Evolutionary conservation across 2,113 vertebrate species (phyloP), one percentile per base, ranked within the genome.

Genomic region (pig (Sus scrofa)): DNA sequence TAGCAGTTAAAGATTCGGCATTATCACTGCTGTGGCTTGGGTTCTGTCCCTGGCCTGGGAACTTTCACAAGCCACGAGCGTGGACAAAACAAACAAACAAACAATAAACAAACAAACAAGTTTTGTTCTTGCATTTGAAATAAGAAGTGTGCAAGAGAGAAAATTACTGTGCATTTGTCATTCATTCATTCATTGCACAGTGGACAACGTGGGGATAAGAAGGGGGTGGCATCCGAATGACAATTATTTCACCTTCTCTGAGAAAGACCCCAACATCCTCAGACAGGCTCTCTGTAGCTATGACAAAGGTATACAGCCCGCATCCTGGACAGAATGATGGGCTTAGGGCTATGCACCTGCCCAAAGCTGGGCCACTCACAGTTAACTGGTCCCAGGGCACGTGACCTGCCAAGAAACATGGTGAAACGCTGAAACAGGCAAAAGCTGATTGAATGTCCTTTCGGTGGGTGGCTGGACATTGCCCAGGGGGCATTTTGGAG

Each of bases 301-400:
- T 1, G 30, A 34, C 34, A 52, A 20, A 18, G 39, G 2, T 7
- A 1, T 1, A 32, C 7, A 12, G 3, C 4, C 83, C 44, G 58
- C 2, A 65, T 74, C 70, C 32, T 67, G 67, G 18, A 39, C 68
- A 56, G 68, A 90, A 13, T 2, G 30, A 32, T 4, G 83, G 50
- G 24, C 24, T 0, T 20, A 11, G 34, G 34, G 54, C 2, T 7
- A 15, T 16, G 14, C 52, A 62, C 9, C 20, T 77, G 56, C 37
- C 65, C 63, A 30, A 71, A 7, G 39, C 11, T 26, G 58, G 37
- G n/a, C 32, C 58, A 16, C 37, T 30, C 52, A 50, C 2, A 8
- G 52, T 3, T 44, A 20, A 20, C 22, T 71, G 70, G 12, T 24
- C 34, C 70, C 77, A 30, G 87, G 20, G 6, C 82, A 39, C 4